Conservation (phyloP, 2,113 vertebrate species). For the Melanotaenia duboulayi region DNA sequence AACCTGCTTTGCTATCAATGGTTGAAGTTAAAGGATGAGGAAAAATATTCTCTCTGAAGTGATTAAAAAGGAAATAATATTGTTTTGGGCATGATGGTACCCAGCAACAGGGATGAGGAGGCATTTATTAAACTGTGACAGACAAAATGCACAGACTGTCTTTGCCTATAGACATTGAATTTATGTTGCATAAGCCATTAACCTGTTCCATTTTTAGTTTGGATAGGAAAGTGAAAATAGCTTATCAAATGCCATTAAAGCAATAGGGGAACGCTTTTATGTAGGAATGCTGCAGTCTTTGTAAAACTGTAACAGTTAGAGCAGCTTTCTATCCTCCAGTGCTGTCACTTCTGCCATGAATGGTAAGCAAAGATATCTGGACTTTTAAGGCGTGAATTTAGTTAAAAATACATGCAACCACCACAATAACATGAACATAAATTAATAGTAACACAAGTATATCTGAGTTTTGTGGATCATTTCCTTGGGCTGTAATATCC, state of each 20-base stretch:
- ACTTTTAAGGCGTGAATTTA: not conserved
- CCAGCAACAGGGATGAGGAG: not conserved
- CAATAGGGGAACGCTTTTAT: conserved; percentile 14
- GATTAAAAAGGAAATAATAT: not conserved
- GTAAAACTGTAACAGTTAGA: conserved; percentile 7
- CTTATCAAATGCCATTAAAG: conserved; percentile 26
- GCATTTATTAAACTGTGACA: not conserved
- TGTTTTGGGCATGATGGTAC: not conserved
- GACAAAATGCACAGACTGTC: not conserved
- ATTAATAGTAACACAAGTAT: too few species aligned
- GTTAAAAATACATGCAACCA: not conserved
- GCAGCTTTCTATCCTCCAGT: not conserved
- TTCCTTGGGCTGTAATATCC: not conserved
- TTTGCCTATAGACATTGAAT: not conserved
- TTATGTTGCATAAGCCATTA: conserved; percentile 4
- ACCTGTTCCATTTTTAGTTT: not conserved
- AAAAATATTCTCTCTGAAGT: not conserved
- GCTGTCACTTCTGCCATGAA: not conserved
- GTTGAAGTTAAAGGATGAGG: too few species aligned
- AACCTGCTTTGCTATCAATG: too few species aligned
- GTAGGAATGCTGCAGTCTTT: not conserved
- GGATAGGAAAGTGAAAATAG: conserved; percentile 22
- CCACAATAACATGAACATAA: not conserved
- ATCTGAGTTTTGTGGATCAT: not conserved
- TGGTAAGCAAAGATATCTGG: conserved; percentile 5